Conservation (phyloP, 2,888 invertebrate genomes). For the Hypolimnas misippus region DNA sequence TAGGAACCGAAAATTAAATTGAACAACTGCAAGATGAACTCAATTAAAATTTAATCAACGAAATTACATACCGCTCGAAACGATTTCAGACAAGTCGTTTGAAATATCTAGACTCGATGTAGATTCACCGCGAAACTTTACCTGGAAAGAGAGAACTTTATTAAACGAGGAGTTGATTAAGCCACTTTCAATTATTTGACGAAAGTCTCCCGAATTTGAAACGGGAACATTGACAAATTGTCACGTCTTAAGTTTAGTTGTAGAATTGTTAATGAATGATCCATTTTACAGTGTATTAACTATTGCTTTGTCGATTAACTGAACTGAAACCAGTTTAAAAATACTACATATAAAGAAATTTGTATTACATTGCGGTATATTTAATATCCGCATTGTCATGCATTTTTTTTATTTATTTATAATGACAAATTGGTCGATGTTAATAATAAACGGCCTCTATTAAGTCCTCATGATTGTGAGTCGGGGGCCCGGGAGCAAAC, state of each 20-base stretch:
- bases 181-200: conserved; percentile 1
- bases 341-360: too few species aligned
- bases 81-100: background rate
- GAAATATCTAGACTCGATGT: conserved; percentile 8
- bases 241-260: background rate
- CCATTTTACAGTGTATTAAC: too few species aligned
- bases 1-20: background rate
- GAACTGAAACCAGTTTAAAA: too few species aligned
- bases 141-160: conserved; percentile 25
- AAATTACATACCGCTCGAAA: conserved; percentile 17
- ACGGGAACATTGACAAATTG: background rate
- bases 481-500: too few species aligned
- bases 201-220: conserved; percentile 1
- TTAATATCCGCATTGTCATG: too few species aligned
- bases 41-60: conserved; percentile 20
- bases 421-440: too few species aligned
- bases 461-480: too few species aligned
- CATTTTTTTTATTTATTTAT: too few species aligned
- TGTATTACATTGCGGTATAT: too few species aligned
- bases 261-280: too few species aligned
- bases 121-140: conserved; percentile 20
- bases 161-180: conserved; percentile 2
- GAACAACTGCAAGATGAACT: background rate
- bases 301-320: too few species aligned
- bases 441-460: too few species aligned